Base-by-base conservation (phyloP, 1,140 invertebrate species). In the Elymnias hypermnestra region DNA sequence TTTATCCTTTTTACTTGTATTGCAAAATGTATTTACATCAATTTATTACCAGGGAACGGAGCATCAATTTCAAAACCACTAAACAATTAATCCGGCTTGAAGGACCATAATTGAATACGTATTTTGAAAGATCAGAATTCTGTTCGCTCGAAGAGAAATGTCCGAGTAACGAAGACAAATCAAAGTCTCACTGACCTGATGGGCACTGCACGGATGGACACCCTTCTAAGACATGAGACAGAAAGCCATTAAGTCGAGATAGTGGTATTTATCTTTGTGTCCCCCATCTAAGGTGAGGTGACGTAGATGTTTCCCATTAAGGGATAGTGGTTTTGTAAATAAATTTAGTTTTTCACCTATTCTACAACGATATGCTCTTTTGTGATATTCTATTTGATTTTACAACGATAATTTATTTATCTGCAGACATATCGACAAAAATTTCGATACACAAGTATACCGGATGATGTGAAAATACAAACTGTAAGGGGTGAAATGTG, bases 141-240 rank as follows among this genome's bases (percentile, higher is more conserved):
- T 65, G 53, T 69, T 63, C 70, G 71, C 69, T 52, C 53, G 35
- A 57, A 37, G 56, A 56, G 62, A 72, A 62, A 61, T 70, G 79
- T 79, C 75, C 57, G 45, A 60, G 69, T 84, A 84, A 84, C 81
- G 81, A 84, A 84, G 81, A 84, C 81, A 84, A 84, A 84, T 84
- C 77, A 79, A 73, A 74, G 65, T 60, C 50, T 53, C 54, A 35
- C 53, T 70, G 73, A 71, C 68, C 70, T 69, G 72, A 52, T 62
- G 49, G 42, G 43, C 44, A 51, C 15, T 41, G 42, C 51, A 42
- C 60, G 63, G 68, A 69, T 64, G 72, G 72, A 75, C 74, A 67
- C 72, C 72, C 70, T 63, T 57, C 67, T 55, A 59, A 69, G 63
- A 66, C 52, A 55, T 41, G 58, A 72, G 78, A 81, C 75, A 67